Evolutionary conservation across 2,797 vertebrate species (phyloP), one percentile per base, ranked within the genome.

Genomic region (Numenius phaeopus): DNA sequence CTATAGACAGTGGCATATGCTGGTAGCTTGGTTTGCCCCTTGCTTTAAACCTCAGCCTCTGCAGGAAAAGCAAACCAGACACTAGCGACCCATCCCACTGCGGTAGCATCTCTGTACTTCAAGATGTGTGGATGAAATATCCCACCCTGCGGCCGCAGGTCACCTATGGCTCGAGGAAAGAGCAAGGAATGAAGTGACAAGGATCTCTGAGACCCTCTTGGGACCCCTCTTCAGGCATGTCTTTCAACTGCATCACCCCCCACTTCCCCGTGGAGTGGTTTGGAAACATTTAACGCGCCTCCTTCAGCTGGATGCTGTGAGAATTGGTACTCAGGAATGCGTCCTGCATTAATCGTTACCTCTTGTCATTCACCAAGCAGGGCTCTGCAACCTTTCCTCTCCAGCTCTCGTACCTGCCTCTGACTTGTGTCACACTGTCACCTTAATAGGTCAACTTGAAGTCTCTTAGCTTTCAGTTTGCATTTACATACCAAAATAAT

Each of bases 161-260:
- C 50, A 47, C 77, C 78, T 6, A 30, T 16, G 72, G 29, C 22
- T 2, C 3, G 5, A 54, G 66, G 39, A 52, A 54, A 22, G 44
- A 3, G 3, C 7, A 3, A 32, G 54, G 85, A 42, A 54, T 3
- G 40, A 49, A 42, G 58, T 0, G 16, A 32, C 52, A 58, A 50
- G 24, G 44, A 67, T 49, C 18, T 64, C 49, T 1, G 16, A 14
- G 84, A 49, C 61, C 17, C 24, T 24, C 5, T 11, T 55, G 3
- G 80, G 27, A 24, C 7, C 14, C 4, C 30, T 46, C 32, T 18
- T 16, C 4, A 5, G 46, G n/a, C 30, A 0, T 1, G 0, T 29
- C 88, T 65, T 34, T 14, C 86, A 29, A 1, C 49, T 14, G 14
- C 9, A 0, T 2, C 10, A 1, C 39, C 66, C 16, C 19, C 5